Base-by-base conservation (phyloP, 1,140 invertebrate species). In the Bombus superbus region DNA sequence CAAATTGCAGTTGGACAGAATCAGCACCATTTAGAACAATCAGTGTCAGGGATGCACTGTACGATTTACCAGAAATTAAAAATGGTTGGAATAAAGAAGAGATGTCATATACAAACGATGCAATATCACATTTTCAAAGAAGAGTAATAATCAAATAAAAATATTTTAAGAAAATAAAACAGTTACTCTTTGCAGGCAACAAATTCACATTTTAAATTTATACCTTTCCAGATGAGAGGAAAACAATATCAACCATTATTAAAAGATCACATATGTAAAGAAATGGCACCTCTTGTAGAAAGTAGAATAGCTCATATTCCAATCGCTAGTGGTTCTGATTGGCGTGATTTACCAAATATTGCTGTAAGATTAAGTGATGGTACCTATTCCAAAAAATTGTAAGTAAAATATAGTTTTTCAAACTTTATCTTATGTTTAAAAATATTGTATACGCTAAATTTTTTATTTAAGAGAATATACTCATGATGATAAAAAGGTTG, bases 301-400 rank as follows among this genome's bases (percentile, higher is more conserved):
- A 97, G 97, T 8, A 96, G 98, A 73, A 98, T 99, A 90, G 95
- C 96, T 62, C 95, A 98, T 86, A 97, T 98, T 85, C 98, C 98
- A 35, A 96, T 96, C 4, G 95, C 95, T 25, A 96, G 96, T 25
- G 98, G 98, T 22, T 97, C 97, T 11, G 98, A 99, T 93, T 99
- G 98, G 98, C 96, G 98, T 81, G 98, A 98, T 95, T 94, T 99
- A 15, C 98, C 98, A 0, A 98, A 98, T 92, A 96, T 98, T 87
- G 96, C 96, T 32, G 96, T 98, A 0, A 94, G 95, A 69, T 95
- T 98, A 15, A 96, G 95, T 18, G 97, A 98, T 94, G 97, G 97
- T 81, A 97, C 96, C 40, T 96, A 96, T 86, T 95, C 95, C 57
- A 96, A 96, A 89, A 96, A 96, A 95, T 94, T 98, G 96, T 96